Percentiles rank a stretch among this genome's conserved stretches.
Conservation (phyloP, 1,140 invertebrate genomes). For the Idris sp. region DNA sequence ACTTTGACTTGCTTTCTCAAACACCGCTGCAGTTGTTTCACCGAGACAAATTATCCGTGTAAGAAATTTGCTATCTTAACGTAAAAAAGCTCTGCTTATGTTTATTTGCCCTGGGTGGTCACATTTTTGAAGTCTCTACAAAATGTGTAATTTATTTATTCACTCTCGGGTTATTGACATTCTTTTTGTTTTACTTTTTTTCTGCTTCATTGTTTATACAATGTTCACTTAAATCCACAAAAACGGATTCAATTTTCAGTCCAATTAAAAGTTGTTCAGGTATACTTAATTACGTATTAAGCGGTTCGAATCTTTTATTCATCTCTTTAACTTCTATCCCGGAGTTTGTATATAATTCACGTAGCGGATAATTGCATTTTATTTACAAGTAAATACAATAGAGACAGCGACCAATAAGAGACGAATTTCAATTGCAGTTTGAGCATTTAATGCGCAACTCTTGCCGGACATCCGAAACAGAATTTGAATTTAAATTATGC, state of each 20-base stretch:
- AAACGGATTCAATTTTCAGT: too few species aligned
- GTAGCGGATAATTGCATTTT: constrained; percentile 2
- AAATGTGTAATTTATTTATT: too few species aligned
- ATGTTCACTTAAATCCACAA: too few species aligned
- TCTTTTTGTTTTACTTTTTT: too few species aligned
- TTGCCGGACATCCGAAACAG: constrained; percentile 26
- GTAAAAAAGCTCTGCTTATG: constrained; percentile 9
- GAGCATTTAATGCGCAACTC: constrained; percentile 17
- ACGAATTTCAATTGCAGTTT: constrained; percentile 29
- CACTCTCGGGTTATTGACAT: too few species aligned
- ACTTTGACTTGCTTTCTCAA: constrained; percentile 58
- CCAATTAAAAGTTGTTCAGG: constrained; percentile 2
- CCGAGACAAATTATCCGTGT: constrained; percentile 35
- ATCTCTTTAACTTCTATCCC: background rate
- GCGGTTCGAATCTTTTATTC: background rate
- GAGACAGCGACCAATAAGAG: constrained; percentile 1
- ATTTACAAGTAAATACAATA: constrained; percentile 2
- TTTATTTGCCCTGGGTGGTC: too few species aligned
- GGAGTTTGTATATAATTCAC: constrained; percentile 1
- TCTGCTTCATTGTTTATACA: too few species aligned
- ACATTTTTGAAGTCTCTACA: too few species aligned
- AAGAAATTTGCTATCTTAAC: constrained; percentile 28
- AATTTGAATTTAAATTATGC: constrained; percentile 31
- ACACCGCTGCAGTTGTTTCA: constrained; percentile 46
- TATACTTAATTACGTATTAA: constrained; percentile 3